These are phyloP conservation scores for Helostoma temminkii DNA, from an alignment of 2,797 vertebrate species.

Conservation along the genomic window DNA sequence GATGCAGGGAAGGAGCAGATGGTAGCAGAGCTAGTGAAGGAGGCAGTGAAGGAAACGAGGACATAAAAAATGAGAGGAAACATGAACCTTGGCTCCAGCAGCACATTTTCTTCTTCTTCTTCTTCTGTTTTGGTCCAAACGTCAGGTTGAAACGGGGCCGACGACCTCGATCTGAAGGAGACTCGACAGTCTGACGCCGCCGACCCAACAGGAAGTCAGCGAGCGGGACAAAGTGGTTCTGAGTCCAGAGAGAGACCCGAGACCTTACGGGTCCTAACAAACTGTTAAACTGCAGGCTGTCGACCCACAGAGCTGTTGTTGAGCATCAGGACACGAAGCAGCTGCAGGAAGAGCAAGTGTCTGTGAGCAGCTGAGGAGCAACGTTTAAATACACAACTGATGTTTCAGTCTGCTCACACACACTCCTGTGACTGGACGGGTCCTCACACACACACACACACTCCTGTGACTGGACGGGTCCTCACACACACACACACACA, in stretches of 20 bases:
- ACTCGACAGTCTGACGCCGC: conserved; percentile 33
- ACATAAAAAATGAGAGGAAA: background rate
- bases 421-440: no score
- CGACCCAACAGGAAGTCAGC: conserved; percentile 43
- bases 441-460: no score
- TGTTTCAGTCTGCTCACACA: no score
- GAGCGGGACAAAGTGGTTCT: conserved; percentile 32
- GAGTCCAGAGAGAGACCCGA: conserved; percentile 12
- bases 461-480: no score
- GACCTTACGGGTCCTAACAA: background rate
- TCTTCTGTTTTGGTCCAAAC: conserved; percentile 8
- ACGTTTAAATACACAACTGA: no score
- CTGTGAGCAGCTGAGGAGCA: no score
- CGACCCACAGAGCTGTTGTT: conserved; percentile 19
- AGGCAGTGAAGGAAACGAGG: background rate
- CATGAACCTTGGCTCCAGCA: background rate
- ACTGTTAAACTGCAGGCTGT: conserved; percentile 33
- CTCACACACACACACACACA: no score
- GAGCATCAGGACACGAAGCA: background rate
- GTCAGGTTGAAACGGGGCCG: conserved; percentile 7
- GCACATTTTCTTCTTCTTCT: background rate
- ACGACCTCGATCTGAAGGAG: conserved; percentile 21
- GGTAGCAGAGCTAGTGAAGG: background rate
- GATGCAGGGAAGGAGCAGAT: background rate
- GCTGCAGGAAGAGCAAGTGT: background rate